Evolutionary conservation across 2,888 invertebrate species (phyloP), one percentile per base, ranked within the genome.

Genomic region (Drosophila fungiperda): DNA sequence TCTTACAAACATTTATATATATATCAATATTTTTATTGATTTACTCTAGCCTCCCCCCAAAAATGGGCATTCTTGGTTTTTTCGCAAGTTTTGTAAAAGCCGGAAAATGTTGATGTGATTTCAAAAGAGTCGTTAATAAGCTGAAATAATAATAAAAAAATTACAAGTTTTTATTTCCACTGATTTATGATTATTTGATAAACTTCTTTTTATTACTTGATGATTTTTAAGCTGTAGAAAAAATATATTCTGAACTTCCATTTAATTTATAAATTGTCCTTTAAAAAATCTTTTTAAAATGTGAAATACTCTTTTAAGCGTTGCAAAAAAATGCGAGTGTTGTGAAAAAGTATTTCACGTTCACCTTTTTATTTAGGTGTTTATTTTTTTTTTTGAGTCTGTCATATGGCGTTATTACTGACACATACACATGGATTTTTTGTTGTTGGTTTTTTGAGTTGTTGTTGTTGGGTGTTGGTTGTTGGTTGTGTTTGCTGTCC

Each of bases 401-500:
- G 48, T 57, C 52, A 63, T 63, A 40, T 61, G 53, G 60, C 17
- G 45, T 61, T 66, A 58, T 67, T 53, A 29, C 70, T 69, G 52
- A 49, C 29, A 57, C 48, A 40, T 42, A 59, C 57, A 42, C 38
- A 29, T n/a, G n/a, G 4, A n/a, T 26, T 38, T 35, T 7, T 38
- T 38, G 9, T 29, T 49, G 17, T 29, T n/a, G n/a, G n/a, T 29
- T 26, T 26, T 26, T 4, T 26, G 26, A 26, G 26, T 33, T 38
- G n/a, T 40, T 32, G 33, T 38, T 45, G 38, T 23, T 66, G 45
- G 40, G 23, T 61, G 68, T 53, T 33, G 49, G 23, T 42, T 61
- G 68, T 53, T 33, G 49, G 23, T 42, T 26, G 48, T 61, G 49
- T 60, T 62, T 48, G 70, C 38, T 57, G 83, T 72, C 73, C 75